Conservation (phyloP, 2,797 vertebrate species). For the Melanotaenia pygmaea region DNA sequence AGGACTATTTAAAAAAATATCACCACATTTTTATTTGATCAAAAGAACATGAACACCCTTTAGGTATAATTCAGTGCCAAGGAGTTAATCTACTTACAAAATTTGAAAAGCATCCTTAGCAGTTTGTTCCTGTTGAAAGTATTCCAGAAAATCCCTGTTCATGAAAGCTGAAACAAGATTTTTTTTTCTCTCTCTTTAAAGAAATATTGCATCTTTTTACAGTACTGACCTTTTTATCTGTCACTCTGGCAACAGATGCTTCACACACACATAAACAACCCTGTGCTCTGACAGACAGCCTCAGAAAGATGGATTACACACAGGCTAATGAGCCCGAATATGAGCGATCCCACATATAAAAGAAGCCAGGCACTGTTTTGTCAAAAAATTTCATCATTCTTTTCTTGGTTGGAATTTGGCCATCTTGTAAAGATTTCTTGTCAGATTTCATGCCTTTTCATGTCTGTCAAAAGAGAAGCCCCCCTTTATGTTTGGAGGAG, state of each 20-base stretch:
- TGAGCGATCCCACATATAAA: slow-evolving; percentile 58
- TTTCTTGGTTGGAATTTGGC: slow-evolving; percentile 49
- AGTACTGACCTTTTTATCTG: slow-evolving; percentile 62
- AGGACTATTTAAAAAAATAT: slow-evolving; percentile 2
- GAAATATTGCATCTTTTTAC: slow-evolving; percentile 34
- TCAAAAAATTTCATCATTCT: slow-evolving; percentile 63
- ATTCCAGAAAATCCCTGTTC: slow-evolving; percentile 22
- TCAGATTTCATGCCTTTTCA: slow-evolving; percentile 55
- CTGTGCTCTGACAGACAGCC: slow-evolving; percentile 26
- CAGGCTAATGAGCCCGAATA: slow-evolving; percentile 65
- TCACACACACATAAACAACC: slow-evolving; percentile 39
- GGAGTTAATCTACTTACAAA: slow-evolving; percentile 2
- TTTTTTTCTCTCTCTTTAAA: background rate
- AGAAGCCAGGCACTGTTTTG: slow-evolving; percentile 51
- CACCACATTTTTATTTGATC: background rate
- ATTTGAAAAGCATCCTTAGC: slow-evolving; percentile 3
- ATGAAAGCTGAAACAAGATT: slow-evolving; percentile 31
- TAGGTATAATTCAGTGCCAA: slow-evolving; percentile 11
- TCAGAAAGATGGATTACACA: slow-evolving; percentile 53
- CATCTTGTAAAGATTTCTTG: slow-evolving; percentile 58
- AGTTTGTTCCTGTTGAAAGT: slow-evolving; percentile 22
- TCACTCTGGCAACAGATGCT: slow-evolving; percentile 55
- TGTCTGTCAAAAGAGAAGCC: slow-evolving; percentile 45
- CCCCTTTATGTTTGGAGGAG: slow-evolving; percentile 32
- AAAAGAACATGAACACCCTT: background rate